phyloP scores from a whole-genome alignment of 2,888 invertebrate genomes.

The Gasteruption jaculator region DNA sequence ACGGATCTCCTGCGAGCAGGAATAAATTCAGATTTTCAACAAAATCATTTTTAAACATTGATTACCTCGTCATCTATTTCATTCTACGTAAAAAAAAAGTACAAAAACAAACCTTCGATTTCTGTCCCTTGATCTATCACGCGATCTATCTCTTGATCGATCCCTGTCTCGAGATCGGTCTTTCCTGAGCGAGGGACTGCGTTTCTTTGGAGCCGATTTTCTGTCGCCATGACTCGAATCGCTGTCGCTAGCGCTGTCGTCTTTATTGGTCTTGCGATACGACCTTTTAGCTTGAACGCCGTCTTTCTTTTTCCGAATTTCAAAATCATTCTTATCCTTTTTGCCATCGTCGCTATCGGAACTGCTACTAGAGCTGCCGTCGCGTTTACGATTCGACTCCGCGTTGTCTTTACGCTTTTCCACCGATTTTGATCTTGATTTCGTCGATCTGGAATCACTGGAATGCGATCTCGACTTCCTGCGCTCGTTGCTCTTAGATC shows the following conservation, averaged over 20 bases:
- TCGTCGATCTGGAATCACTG: slow-evolving; percentile 42
- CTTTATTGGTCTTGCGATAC: slow-evolving; percentile 77
- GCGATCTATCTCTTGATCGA: slow-evolving; percentile 48
- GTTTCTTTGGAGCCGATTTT: slow-evolving; percentile 47
- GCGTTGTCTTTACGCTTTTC: slow-evolving; percentile 39
- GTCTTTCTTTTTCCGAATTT: slow-evolving; percentile 72
- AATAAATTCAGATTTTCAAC: slow-evolving; percentile 10
- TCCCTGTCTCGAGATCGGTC: slow-evolving; percentile 48
- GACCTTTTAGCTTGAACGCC: slow-evolving; percentile 84
- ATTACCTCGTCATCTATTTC: slow-evolving; percentile 46
- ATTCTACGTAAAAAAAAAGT: too few species aligned
- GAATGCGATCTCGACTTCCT: slow-evolving; percentile 48
- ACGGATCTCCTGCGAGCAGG: slow-evolving; percentile 37
- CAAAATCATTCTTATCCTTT: slow-evolving; percentile 60
- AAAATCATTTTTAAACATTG: slow-evolving; percentile 10
- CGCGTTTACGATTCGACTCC: slow-evolving; percentile 32
- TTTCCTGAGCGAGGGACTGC: slow-evolving; percentile 44
- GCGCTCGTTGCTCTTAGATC: slow-evolving; percentile 45
- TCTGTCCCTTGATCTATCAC: slow-evolving; percentile 48
- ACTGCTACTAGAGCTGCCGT: slow-evolving; percentile 36
- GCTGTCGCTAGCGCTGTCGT: slow-evolving; percentile 65
- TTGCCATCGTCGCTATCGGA: slow-evolving; percentile 40
- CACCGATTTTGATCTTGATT: slow-evolving; percentile 43
- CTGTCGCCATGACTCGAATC: slow-evolving; percentile 58
- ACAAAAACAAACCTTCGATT: slow-evolving; percentile 35